These are phyloP conservation scores for Byasa hedistus DNA, from an alignment of 2,888 invertebrate genomes.

Conservation along the genomic window DNA sequence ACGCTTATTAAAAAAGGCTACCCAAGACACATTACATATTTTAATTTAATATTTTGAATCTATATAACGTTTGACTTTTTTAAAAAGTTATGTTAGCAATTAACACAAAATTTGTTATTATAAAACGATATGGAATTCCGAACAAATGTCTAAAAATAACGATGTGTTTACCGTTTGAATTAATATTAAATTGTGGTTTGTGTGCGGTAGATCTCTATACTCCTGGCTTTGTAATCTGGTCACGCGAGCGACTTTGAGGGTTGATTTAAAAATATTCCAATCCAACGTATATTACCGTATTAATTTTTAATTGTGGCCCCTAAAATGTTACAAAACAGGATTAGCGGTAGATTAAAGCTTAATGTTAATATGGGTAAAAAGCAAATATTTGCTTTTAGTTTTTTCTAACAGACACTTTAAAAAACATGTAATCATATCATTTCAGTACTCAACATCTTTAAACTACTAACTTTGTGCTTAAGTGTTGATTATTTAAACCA, in stretches of 20 bases:
- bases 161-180: neutral
- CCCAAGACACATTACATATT: too few species aligned
- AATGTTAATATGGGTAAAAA: too few species aligned
- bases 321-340: neutral
- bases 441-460: too few species aligned
- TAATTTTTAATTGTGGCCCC: neutral
- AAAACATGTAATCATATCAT: too few species aligned
- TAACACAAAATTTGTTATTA: too few species aligned
- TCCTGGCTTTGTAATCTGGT: conserved; percentile 10
- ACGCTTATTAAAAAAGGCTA: too few species aligned
- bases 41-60: too few species aligned
- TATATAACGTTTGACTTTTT: too few species aligned
- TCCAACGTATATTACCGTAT: neutral
- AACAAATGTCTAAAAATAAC: neutral
- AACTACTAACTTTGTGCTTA: neutral
- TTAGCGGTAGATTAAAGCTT: neutral
- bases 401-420: neutral
- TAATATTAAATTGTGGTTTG: neutral
- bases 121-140: neutral
- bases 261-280: conserved; percentile 21
- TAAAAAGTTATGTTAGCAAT: too few species aligned
- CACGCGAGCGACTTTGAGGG: conserved; percentile 9
- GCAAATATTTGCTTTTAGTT: neutral
- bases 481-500: conserved; percentile 3
- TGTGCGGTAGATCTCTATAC: neutral